Conservation (phyloP, 1,140 invertebrate species). For the Platyscapa corneri region DNA sequence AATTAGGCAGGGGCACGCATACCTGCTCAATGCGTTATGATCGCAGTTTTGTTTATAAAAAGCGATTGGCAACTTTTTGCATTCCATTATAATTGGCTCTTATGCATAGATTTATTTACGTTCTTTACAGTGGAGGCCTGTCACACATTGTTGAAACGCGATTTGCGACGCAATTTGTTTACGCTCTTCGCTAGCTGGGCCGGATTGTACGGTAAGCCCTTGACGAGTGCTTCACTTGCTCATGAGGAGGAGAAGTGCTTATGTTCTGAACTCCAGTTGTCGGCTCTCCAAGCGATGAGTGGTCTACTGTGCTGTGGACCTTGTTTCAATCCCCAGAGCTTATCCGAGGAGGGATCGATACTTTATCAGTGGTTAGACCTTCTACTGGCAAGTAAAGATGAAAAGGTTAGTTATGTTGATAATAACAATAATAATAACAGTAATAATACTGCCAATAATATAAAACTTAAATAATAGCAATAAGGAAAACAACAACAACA, state of each 20-base stretch:
- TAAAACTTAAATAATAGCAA: too few species aligned
- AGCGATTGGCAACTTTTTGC: too few species aligned
- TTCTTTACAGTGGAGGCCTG: constrained; percentile 85
- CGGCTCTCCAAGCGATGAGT: constrained; percentile 91
- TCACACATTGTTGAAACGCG: constrained; percentile 88
- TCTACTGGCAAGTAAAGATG: constrained; percentile 90
- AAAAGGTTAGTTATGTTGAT: constrained; percentile 87
- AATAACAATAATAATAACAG: too few species aligned
- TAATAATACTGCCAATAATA: too few species aligned
- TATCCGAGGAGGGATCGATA: constrained; percentile 90
- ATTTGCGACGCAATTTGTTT: constrained; percentile 91
- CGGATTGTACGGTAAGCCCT: constrained; percentile 83
- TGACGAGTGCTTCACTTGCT: constrained; percentile 57
- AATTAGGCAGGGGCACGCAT: too few species aligned
- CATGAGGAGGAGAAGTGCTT: constrained; percentile 68
- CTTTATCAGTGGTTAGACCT: constrained; percentile 96
- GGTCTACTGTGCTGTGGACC: constrained; percentile 95
- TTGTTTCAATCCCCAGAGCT: constrained; percentile 88
- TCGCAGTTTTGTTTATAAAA: too few species aligned
- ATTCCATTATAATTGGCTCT: too few species aligned
- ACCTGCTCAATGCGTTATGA: too few species aligned
- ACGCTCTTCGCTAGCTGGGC: constrained; percentile 95
- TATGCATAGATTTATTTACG: neutral
- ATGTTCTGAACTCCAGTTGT: constrained; percentile 81
- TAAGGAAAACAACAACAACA: too few species aligned